A percentile compares a stretch with the other conserved stretches of the same genome.
Conservation (phyloP, 2,888 invertebrate species). For the Oxystoma pomonae region DNA sequence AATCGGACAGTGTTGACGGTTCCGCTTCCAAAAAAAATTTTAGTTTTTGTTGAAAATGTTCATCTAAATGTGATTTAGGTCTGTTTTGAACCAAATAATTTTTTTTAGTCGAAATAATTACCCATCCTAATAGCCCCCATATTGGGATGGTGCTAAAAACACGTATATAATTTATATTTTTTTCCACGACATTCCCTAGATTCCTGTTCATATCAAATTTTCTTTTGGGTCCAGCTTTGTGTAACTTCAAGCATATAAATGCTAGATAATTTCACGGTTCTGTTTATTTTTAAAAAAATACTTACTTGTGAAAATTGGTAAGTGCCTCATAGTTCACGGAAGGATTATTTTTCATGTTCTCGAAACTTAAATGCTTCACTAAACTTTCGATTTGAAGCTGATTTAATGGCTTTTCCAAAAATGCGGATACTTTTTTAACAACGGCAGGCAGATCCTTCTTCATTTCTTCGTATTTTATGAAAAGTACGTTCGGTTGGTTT, state of each 20-base stretch:
- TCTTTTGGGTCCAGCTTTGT: too few species aligned
- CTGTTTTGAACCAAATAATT: too few species aligned
- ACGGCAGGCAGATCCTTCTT: conserved; percentile 27
- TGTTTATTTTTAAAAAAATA: not conserved
- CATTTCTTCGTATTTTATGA: conserved; percentile 37
- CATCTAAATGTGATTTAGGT: too few species aligned
- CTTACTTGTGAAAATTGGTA: conserved; percentile 35
- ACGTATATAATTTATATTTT: too few species aligned
- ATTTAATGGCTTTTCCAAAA: conserved; percentile 27
- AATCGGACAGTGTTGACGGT: too few species aligned
- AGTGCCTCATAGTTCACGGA: conserved; percentile 52
- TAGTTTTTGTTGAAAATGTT: too few species aligned
- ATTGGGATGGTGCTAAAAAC: too few species aligned
- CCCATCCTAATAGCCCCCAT: too few species aligned
- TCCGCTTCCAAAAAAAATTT: too few species aligned
- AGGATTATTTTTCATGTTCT: conserved; percentile 53
- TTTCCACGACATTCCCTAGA: not conserved
- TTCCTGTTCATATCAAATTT: not conserved
- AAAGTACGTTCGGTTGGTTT: conserved; percentile 32
- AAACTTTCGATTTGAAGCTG: conserved; percentile 28
- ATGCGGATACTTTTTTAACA: conserved; percentile 28
- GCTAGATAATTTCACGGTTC: too few species aligned
- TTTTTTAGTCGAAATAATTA: too few species aligned
- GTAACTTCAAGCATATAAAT: too few species aligned
- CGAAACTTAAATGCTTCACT: conserved; percentile 33